A percentile compares a stretch with the other conserved stretches of the same genome.
Evolutionary conservation across 2,797 vertebrate genomes (phyloP).

Genomic region (Galagoides demidoff): DNA sequence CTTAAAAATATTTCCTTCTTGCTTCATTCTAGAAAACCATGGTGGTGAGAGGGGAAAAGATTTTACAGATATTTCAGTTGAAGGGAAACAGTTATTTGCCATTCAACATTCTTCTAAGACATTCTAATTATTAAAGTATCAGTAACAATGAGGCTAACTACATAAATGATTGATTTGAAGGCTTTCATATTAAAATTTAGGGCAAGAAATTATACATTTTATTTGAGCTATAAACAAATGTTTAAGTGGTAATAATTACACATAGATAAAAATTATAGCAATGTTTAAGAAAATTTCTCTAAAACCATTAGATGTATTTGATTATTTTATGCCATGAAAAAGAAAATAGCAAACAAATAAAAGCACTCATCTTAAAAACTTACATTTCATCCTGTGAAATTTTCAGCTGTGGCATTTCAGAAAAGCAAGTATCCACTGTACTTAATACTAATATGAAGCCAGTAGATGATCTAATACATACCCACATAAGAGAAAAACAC

Average conservation of each 20-base stretch:
- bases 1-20: conserved; percentile 47
- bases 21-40: conserved; percentile 8
- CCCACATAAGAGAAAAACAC: too few species aligned
- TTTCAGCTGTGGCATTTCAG: neutral
- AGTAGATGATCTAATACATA: too few species aligned
- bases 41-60: neutral
- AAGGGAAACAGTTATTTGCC: neutral
- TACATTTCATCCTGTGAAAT: neutral
- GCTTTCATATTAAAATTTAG: neutral
- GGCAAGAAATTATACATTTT: neutral
- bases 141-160: neutral
- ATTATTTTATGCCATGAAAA: neutral
- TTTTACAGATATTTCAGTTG: neutral
- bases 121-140: neutral
- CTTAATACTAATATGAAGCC: too few species aligned
- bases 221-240: neutral
- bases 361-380: neutral
- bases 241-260: neutral
- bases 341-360: neutral
- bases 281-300: neutral
- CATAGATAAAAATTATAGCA: neutral
- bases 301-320: neutral
- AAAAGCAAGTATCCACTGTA: neutral
- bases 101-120: neutral
- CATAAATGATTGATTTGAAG: neutral